Percentiles rank a stretch among this genome's conserved stretches.
These are phyloP conservation scores for Drosophila antonietae DNA, from an alignment of 2,888 invertebrate species.

Conservation along the genomic window DNA sequence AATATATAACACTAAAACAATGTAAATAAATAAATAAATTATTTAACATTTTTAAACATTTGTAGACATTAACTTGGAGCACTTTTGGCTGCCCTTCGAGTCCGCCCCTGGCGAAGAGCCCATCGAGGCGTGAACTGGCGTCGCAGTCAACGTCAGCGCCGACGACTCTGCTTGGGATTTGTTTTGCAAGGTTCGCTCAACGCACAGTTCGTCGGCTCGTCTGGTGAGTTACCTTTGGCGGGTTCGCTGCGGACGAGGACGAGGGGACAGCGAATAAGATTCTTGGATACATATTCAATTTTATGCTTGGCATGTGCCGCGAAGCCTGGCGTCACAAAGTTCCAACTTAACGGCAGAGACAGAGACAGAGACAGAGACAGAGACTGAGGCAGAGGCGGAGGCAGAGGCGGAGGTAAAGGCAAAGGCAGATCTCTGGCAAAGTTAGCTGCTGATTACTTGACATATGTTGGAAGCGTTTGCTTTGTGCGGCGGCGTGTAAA, in stretches of 20 bases:
- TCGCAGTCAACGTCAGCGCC: constrained; percentile 12
- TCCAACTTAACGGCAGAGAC: constrained; percentile 31
- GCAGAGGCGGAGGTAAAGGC: constrained; percentile 3
- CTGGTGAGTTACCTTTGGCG: constrained; percentile 55
- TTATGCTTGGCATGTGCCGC: constrained; percentile 79
- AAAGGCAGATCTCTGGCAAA: constrained; percentile 25
- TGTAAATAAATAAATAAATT: no score
- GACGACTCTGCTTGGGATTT: constrained; percentile 46
- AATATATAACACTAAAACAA: no score
- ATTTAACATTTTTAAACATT: not conserved
- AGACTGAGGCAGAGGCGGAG: not conserved
- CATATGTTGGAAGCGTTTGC: constrained; percentile 75
- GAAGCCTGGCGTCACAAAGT: constrained; percentile 64
- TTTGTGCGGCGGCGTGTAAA: constrained; percentile 77
- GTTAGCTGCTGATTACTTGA: constrained; percentile 73
- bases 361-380: not conserved
- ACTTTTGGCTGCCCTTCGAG: no score
- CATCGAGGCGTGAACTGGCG: constrained; percentile 49
- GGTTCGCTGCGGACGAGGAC: constrained; percentile 13
- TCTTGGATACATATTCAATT: constrained; percentile 72
- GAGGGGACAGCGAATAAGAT: constrained; percentile 6
- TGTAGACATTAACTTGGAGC: no score
- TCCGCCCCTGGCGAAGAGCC: constrained; percentile 36
- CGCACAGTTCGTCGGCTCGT: constrained; percentile 59
- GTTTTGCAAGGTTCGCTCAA: constrained; percentile 70